These are phyloP conservation scores for Rhombomys opimus DNA, from an alignment of 2,113 vertebrate genomes.

Conservation along the genomic window DNA sequence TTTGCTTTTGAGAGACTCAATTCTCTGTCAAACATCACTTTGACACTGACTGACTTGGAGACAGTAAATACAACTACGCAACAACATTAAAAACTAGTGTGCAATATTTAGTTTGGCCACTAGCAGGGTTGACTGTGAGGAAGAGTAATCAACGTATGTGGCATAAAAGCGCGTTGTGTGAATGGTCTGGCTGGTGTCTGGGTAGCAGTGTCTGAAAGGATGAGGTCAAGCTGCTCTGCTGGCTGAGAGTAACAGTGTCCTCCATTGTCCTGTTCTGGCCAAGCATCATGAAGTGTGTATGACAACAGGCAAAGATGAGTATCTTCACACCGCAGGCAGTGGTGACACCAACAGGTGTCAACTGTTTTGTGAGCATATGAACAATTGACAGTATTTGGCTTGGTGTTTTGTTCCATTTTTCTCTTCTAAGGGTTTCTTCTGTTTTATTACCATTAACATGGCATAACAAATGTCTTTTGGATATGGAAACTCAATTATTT, in stretches of 20 bases:
- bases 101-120: slow-evolving; percentile 74
- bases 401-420: slow-evolving; percentile 80
- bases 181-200: too few species aligned
- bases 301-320: slow-evolving; percentile 65
- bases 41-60: slow-evolving; percentile 74
- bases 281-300: slow-evolving; percentile 51
- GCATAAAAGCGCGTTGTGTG: too few species aligned
- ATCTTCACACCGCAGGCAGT: slow-evolving; percentile 63
- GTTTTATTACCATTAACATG: slow-evolving; percentile 84
- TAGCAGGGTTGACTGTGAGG: slow-evolving; percentile 20
- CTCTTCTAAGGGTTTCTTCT: slow-evolving; percentile 74
- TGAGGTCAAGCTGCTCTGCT: too few species aligned
- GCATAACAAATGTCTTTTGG: slow-evolving; percentile 87
- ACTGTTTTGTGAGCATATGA: slow-evolving; percentile 79
- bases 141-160: too few species aligned
- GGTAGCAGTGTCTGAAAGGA: too few species aligned
- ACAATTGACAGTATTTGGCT: slow-evolving; percentile 85
- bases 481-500: slow-evolving; percentile 87
- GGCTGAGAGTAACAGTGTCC: not conserved
- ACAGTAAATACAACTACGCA: slow-evolving; percentile 43
- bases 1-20: slow-evolving; percentile 78
- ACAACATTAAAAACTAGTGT: slow-evolving; percentile 63
- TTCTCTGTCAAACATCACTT: slow-evolving; percentile 70
- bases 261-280: slow-evolving; percentile 54
- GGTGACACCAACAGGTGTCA: slow-evolving; percentile 78